These are phyloP conservation scores for Muraenolepis orangiensis DNA, from an alignment of 2,797 vertebrate genomes.

Conservation along the genomic window DNA sequence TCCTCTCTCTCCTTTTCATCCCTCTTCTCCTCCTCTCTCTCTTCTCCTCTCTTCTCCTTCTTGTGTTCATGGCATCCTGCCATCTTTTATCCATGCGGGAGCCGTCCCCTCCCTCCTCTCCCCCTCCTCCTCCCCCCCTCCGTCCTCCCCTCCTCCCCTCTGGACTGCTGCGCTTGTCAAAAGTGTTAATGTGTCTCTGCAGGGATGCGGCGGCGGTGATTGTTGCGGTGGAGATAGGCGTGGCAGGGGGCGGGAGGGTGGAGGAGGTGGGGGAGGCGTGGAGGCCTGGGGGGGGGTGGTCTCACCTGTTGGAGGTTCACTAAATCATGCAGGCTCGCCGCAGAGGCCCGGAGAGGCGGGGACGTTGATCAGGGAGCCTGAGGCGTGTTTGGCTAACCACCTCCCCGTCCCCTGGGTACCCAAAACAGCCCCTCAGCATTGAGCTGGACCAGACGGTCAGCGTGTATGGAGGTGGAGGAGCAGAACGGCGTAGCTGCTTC, in stretches of 20 bases:
- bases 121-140: background rate
- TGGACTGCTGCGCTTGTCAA: background rate
- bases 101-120: background rate
- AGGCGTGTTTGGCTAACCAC: no score
- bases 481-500: no score
- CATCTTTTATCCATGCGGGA: background rate
- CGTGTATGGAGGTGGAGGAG: no score
- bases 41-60: background rate
- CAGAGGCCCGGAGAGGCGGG: no score
- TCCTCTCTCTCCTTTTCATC: background rate
- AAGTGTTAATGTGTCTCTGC: conserved; percentile 23
- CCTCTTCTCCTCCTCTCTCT: no score
- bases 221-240: background rate
- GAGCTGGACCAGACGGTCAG: no score
- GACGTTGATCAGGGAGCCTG: no score
- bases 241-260: background rate
- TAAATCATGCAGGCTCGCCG: no score
- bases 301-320: no score
- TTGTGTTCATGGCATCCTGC: background rate
- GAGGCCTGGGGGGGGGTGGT: background rate
- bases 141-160: background rate
- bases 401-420: no score
- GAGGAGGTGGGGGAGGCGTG: no score
- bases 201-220: conserved; percentile 8
- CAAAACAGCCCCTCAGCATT: no score